Evolutionary conservation across 2,888 invertebrate species (phyloP).

Genomic region (Torymus auratus): DNA sequence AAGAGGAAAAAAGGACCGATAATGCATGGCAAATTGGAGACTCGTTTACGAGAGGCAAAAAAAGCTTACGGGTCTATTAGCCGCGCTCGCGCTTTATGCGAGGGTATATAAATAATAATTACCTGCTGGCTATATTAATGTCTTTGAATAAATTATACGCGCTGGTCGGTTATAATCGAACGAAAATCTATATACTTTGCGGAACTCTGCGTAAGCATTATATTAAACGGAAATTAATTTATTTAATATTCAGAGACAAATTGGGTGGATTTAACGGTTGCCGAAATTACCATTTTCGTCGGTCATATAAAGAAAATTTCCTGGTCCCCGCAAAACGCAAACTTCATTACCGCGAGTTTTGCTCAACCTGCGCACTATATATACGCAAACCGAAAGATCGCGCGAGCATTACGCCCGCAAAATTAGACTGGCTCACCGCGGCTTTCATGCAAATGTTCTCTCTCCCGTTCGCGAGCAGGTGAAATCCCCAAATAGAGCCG

Average conservation of each 20-base stretch:
- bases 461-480: neutral
- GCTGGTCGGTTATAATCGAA: too few relatives aligned
- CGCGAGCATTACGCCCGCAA: neutral
- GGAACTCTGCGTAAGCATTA: too few relatives aligned
- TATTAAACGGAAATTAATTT: too few relatives aligned
- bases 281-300: too few relatives aligned
- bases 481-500: neutral
- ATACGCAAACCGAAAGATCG: neutral
- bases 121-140: neutral
- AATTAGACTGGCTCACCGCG: neutral
- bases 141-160: too few relatives aligned
- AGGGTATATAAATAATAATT: slow-evolving; percentile 22
- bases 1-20: neutral
- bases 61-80: too few relatives aligned
- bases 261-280: neutral
- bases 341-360: neutral
- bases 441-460: neutral
- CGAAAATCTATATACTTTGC: too few relatives aligned
- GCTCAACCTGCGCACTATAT: too few relatives aligned
- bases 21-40: slow-evolving; percentile 3
- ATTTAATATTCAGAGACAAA: neutral
- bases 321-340: too few relatives aligned
- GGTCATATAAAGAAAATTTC: neutral
- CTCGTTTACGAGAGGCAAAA: too few relatives aligned
- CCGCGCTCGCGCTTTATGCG: neutral